These are phyloP conservation scores for Porites cylindrica DNA, from an alignment of 92 coral and sea anemone species.

Conservation along the genomic window DNA sequence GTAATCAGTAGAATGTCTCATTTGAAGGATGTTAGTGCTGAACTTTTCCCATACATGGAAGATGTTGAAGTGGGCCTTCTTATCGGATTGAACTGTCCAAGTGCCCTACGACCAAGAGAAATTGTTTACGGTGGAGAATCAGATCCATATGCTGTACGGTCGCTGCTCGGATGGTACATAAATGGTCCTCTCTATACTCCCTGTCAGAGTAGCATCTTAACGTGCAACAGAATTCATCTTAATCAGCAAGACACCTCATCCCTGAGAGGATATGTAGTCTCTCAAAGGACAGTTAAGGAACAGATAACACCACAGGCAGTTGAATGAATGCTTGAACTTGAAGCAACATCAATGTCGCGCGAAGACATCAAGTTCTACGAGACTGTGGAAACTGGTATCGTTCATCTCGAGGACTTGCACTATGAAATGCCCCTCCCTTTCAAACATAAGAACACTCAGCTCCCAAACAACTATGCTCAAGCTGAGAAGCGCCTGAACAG, in stretches of 20 bases:
- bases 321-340: conserved; percentile 24
- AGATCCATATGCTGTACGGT: no score
- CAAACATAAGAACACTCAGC: conserved; percentile 30
- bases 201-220: no score
- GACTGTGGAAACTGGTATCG: conserved; percentile 55
- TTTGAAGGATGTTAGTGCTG: conserved; percentile 38
- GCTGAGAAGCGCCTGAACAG: conserved; percentile 58
- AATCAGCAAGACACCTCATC: conserved; percentile 9
- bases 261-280: conserved; percentile 27
- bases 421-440: conserved; percentile 72
- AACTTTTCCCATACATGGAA: conserved; percentile 68
- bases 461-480: conserved; percentile 59
- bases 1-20: conserved; percentile 39
- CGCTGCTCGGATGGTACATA: no score
- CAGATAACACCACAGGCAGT: conserved; percentile 32
- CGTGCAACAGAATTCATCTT: no score
- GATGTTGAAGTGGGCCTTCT: conserved; percentile 60
- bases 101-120: conserved; percentile 50
- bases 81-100: conserved; percentile 45
- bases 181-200: no score
- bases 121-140: no score
- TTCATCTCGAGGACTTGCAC: conserved; percentile 57
- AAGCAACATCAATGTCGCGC: conserved; percentile 43
- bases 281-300: conserved; percentile 43
- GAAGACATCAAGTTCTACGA: conserved; percentile 47